Conservation (phyloP, 2,888 invertebrate species). For the Andrena marginata region DNA sequence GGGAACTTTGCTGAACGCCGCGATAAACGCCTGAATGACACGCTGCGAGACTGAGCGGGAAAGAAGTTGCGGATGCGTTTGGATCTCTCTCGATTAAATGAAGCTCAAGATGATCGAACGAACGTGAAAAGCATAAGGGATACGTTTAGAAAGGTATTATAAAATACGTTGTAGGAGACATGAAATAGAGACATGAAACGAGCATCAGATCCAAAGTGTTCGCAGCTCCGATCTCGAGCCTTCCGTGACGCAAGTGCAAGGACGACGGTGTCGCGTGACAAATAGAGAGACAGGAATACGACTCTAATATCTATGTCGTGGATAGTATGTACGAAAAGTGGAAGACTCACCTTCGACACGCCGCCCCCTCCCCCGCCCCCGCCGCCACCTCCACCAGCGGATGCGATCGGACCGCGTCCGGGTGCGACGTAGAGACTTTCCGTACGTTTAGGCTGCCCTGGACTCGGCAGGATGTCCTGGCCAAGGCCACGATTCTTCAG, state of each 20-base stretch:
- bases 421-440: slow-evolving; percentile 94
- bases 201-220: slow-evolving; percentile 20
- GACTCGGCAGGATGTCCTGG: slow-evolving; percentile 95
- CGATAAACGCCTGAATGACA: slow-evolving; percentile 24
- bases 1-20: neutral
- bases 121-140: too few relatives aligned
- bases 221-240: slow-evolving; percentile 23
- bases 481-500: slow-evolving; percentile 92
- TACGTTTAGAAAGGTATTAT: neutral
- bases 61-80: slow-evolving; percentile 19
- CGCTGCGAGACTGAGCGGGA: slow-evolving; percentile 22
- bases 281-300: slow-evolving; percentile 39
- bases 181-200: neutral
- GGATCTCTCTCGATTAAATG: slow-evolving; percentile 1
- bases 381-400: slow-evolving; percentile 70
- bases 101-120: neutral
- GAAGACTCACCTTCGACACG: slow-evolving; percentile 79
- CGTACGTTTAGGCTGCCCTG: slow-evolving; percentile 95
- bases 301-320: slow-evolving; percentile 43
- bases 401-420: slow-evolving; percentile 78
- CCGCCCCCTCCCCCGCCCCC: slow-evolving; percentile 75
- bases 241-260: slow-evolving; percentile 48
- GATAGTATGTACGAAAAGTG: slow-evolving; percentile 18
- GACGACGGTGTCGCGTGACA: slow-evolving; percentile 42
- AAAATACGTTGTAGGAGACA: neutral